Base-by-base conservation (phyloP, 2,113 vertebrate genomes). In the Dasypus novemcinctus region DNA sequence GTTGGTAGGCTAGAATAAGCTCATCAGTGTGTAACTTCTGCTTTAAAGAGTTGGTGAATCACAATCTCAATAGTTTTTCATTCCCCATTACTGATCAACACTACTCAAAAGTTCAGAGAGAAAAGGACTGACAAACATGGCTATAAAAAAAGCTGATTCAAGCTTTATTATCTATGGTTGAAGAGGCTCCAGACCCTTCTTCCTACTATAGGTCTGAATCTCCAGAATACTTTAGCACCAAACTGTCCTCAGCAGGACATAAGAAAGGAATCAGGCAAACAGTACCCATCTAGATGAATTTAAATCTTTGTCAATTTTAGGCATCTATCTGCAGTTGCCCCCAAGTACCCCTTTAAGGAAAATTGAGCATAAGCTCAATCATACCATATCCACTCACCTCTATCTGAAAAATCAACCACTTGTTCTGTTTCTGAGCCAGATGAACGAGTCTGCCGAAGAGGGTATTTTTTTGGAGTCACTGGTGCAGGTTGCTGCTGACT, bases 381-480 rank as follows among this genome's bases (percentile, higher is more conserved):
- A 89, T 5, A 17, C 15, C 52, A 63, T 5, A 10, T 21, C 72
- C 95, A 96, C 98, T 54, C 98, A 99, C 99, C 99, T 98, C 99
- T 99, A 85, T 99, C 99, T 18, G 98, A 99, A 97, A 98, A 98
- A 82, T 99, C 99, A 82, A 98, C 98, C 96, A 98, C 99, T 96
- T 99, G 99, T 95, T 99, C 99, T 0, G 99, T 99, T 96, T 99
- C 99, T 0, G 99, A 99, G 76, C 99, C 99, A 0, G 99, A 99
- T 0, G 99, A 99, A 89, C 99, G 99, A 5, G 99, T 99, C 98
- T 99, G 99, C 3, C 99, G 98, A 85, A 99, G 98, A 0, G 99
- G 99, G 97, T 99, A 99, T 83, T 99, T 99, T 98, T 99, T 99
- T 7, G 99, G 99, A 14, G 99, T 98, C 96, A 99, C 99, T 5